phyloP scores from a whole-genome alignment of 2,797 vertebrate genomes.

The Manis crassicaudata region DNA sequence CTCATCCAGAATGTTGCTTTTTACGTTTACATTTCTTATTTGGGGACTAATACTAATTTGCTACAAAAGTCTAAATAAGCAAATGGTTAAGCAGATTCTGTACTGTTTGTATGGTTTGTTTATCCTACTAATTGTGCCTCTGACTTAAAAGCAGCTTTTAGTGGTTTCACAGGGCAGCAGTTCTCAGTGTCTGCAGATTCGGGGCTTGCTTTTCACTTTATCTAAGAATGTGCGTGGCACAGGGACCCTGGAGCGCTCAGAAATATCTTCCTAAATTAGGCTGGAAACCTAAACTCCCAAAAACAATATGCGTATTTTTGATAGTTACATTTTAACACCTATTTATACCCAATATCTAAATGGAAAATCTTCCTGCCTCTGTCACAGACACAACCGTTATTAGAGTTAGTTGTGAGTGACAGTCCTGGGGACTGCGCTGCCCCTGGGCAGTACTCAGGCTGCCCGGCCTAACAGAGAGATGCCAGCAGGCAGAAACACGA shows the following conservation, averaged over 20 bases:
- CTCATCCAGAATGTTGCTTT: conserved; percentile 8
- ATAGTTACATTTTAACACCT: conserved; percentile 31
- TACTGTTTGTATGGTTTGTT: accelerated
- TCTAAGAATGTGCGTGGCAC: conserved; percentile 18
- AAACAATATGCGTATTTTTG: conserved; percentile 59
- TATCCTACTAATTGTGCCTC: accelerated
- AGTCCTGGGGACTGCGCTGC: background rate
- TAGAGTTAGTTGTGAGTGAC: background rate
- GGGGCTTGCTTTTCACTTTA: background rate
- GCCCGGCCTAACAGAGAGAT: accelerated
- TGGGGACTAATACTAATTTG: background rate
- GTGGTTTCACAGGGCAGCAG: accelerated
- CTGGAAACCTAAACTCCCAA: background rate
- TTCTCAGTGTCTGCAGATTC: background rate
- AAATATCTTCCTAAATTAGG: conserved; percentile 54
- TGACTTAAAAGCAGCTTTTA: background rate
- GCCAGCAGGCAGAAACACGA: background rate
- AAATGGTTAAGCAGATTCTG: background rate
- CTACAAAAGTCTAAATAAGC: background rate
- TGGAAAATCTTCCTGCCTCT: conserved; percentile 45
- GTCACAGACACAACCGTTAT: background rate
- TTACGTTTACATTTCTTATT: background rate
- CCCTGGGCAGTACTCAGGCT: background rate
- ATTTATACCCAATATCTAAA: conserved; percentile 10
- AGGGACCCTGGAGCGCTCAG: conserved; percentile 68